Conservation (phyloP, 2,797 vertebrate species). For the Gallinago stenura region DNA sequence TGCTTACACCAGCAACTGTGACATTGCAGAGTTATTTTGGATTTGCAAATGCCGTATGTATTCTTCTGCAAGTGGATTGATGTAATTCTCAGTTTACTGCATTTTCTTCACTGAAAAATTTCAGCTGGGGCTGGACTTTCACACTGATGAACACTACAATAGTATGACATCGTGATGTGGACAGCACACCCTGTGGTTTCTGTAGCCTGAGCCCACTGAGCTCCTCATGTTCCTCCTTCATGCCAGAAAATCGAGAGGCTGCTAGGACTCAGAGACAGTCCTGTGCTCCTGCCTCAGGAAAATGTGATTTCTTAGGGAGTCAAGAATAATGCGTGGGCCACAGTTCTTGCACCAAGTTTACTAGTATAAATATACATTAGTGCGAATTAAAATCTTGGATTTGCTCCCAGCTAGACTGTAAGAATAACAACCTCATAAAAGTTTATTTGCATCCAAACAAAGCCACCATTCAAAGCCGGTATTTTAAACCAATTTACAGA, state of each 20-base stretch:
- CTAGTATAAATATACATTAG: neutral
- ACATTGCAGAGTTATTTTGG: neutral
- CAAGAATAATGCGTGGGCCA: neutral
- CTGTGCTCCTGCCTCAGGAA: neutral
- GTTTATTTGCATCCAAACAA: slow-evolving; percentile 54
- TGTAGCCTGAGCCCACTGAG: neutral
- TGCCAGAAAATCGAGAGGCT: neutral
- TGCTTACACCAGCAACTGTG: neutral
- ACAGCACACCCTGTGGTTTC: neutral
- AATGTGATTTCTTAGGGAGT: neutral
- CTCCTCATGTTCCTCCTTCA: neutral
- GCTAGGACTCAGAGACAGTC: neutral
- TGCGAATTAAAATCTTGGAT: neutral
- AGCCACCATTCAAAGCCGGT: neutral
- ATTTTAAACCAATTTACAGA: slow-evolving; percentile 15
- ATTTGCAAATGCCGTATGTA: neutral
- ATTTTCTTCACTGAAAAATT: neutral
- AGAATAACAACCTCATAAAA: slow-evolving; percentile 61
- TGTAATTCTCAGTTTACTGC: neutral
- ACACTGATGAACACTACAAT: neutral
- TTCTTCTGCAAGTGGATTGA: neutral
- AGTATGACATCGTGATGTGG: neutral
- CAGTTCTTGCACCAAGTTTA: neutral
- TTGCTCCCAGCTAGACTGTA: slow-evolving; percentile 42
- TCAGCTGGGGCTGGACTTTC: rapidly evolving